A percentile compares a stretch with the other conserved stretches of the same genome.
Conservation (phyloP, 2,797 vertebrate species). For the Diplodus sargus region DNA sequence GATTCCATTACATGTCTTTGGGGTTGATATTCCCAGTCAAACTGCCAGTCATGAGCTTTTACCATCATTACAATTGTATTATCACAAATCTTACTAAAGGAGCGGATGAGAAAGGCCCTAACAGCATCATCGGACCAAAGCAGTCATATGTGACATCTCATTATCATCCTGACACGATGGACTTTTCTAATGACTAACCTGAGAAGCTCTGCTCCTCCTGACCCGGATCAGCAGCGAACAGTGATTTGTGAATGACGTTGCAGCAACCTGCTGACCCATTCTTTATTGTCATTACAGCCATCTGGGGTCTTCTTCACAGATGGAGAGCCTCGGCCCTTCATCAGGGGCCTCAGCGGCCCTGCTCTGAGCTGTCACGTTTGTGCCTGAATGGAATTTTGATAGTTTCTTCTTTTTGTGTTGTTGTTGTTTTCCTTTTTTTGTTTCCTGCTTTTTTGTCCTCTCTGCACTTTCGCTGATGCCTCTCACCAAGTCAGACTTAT, state of each 20-base stretch:
- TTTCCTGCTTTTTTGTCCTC: constrained; percentile 23
- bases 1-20: constrained; percentile 33
- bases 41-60: constrained; percentile 66
- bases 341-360: constrained; percentile 43
- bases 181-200: constrained; percentile 23
- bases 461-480: constrained; percentile 41
- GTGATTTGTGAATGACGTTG: constrained; percentile 46
- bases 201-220: constrained; percentile 40
- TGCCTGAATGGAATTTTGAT: constrained; percentile 81
- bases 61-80: constrained; percentile 37
- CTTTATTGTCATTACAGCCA: constrained; percentile 59
- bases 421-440: constrained; percentile 30
- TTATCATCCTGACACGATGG: constrained; percentile 31
- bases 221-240: constrained; percentile 45
- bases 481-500: no score
- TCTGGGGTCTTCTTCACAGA: constrained; percentile 49
- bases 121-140: constrained; percentile 56
- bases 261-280: constrained; percentile 49
- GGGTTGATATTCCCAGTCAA: constrained; percentile 36
- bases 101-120: constrained; percentile 25
- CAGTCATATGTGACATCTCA: constrained; percentile 43
- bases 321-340: constrained; percentile 43
- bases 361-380: constrained; percentile 73
- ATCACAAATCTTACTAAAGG: constrained; percentile 14
- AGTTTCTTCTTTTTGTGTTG: constrained; percentile 51